These are phyloP conservation scores for Amblyraja radiata DNA, from an alignment of 2,797 vertebrate species.

Conservation along the genomic window DNA sequence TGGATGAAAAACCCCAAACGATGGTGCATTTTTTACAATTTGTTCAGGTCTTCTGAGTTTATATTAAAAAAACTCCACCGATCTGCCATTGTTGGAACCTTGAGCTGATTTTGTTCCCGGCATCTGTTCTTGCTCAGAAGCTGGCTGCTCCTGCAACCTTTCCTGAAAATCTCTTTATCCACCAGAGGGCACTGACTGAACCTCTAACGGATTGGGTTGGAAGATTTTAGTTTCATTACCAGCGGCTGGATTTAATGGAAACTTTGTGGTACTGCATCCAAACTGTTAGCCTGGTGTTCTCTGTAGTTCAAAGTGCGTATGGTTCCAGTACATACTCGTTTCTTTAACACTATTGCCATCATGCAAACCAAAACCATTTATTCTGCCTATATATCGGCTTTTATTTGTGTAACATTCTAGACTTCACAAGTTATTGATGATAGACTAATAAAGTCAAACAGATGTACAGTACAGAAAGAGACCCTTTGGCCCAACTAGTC, in stretches of 20 bases:
- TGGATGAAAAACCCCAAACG: conserved; percentile 15
- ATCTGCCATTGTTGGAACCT: background rate
- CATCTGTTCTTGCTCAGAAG: background rate
- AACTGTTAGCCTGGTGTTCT: background rate
- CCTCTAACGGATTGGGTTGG: background rate
- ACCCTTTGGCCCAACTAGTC: no score
- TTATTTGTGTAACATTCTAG: background rate
- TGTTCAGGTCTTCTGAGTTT: background rate
- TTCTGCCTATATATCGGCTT: background rate
- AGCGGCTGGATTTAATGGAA: background rate
- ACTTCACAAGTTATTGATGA: background rate
- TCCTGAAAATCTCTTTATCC: background rate
- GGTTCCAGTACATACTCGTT: background rate
- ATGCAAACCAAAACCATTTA: background rate
- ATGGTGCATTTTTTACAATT: conserved; percentile 9
- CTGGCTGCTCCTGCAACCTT: background rate
- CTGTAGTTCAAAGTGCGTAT: background rate
- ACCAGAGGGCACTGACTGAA: conserved; percentile 8
- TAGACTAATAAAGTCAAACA: no score
- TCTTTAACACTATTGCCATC: background rate
- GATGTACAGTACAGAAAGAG: no score
- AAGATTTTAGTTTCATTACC: background rate
- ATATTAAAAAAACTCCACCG: background rate
- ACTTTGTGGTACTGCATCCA: no score
- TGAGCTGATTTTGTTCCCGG: background rate